phyloP scores from a whole-genome alignment of 2,113 vertebrate genomes.

The Melanotaenia duboulayi region DNA sequence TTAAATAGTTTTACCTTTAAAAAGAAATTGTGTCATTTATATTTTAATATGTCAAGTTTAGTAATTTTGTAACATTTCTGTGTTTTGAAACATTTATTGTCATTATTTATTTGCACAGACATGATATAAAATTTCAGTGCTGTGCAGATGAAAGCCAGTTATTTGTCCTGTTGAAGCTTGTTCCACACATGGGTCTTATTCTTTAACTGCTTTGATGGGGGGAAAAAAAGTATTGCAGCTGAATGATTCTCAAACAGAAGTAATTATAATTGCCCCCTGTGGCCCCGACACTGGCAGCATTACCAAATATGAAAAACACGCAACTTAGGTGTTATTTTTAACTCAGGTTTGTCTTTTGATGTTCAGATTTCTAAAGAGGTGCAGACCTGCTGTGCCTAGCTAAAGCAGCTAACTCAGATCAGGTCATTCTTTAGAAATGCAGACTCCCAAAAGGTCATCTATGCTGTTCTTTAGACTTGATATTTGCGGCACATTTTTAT shows the following conservation, averaged over 20 bases:
- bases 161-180: too few relatives aligned
- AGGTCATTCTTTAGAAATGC: background rate
- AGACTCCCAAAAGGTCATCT: slow-evolving; percentile 9
- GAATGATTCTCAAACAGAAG: slow-evolving; percentile 10
- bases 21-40: too few relatives aligned
- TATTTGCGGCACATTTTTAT: slow-evolving; percentile 10
- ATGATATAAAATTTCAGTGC: too few relatives aligned
- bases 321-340: slow-evolving; percentile 7
- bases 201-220: too few relatives aligned
- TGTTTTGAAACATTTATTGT: too few relatives aligned
- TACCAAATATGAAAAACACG: slow-evolving; percentile 3
- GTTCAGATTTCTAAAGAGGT: slow-evolving; percentile 3
- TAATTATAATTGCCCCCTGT: background rate
- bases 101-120: too few relatives aligned
- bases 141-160: too few relatives aligned
- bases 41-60: too few relatives aligned
- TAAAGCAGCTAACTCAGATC: background rate
- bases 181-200: too few relatives aligned
- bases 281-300: background rate
- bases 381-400: background rate
- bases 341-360: background rate
- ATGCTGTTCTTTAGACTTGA: background rate
- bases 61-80: too few relatives aligned
- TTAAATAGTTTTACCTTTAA: too few relatives aligned
- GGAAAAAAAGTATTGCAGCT: background rate